Evolutionary conservation across 1,140 invertebrate species (phyloP).

Genomic region (Drosophila kepulauana): DNA sequence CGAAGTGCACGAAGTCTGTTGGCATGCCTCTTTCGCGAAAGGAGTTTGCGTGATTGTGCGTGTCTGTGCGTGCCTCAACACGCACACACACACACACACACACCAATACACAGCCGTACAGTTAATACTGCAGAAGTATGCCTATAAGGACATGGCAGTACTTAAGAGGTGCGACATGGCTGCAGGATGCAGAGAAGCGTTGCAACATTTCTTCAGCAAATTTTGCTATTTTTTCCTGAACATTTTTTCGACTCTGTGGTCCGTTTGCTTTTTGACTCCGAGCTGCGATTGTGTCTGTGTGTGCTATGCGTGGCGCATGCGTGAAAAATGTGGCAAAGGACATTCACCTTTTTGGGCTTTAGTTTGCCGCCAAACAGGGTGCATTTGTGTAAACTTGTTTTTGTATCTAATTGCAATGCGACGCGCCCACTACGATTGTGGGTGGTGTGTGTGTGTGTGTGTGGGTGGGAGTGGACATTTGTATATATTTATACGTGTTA

Average conservation of each 20-base stretch:
- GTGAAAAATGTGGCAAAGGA: conserved; percentile 54
- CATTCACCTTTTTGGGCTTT: conserved; percentile 67
- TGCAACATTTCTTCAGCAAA: not conserved
- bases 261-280: not conserved
- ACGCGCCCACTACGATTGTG: conserved; percentile 53
- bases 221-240: not conserved
- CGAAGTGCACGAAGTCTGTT: not conserved
- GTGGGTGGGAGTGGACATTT: not conserved
- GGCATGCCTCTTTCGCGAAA: not conserved
- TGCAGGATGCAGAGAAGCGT: conserved; percentile 20
- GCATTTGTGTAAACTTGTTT: conserved; percentile 69
- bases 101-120: too few species aligned
- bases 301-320: conserved; percentile 54
- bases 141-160: conserved; percentile 15
- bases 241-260: conserved; percentile 1
- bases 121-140: not conserved
- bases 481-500: too few species aligned
- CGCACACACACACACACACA: not conserved
- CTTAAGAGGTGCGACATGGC: conserved; percentile 35
- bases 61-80: conserved; percentile 24
- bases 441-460: conserved; percentile 1
- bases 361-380: conserved; percentile 77
- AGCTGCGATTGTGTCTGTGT: not conserved
- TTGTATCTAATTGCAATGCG: conserved; percentile 68
- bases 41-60: conserved; percentile 17